Conservation (phyloP, 2,113 vertebrate genomes). For the Ranitomeya imitator region DNA sequence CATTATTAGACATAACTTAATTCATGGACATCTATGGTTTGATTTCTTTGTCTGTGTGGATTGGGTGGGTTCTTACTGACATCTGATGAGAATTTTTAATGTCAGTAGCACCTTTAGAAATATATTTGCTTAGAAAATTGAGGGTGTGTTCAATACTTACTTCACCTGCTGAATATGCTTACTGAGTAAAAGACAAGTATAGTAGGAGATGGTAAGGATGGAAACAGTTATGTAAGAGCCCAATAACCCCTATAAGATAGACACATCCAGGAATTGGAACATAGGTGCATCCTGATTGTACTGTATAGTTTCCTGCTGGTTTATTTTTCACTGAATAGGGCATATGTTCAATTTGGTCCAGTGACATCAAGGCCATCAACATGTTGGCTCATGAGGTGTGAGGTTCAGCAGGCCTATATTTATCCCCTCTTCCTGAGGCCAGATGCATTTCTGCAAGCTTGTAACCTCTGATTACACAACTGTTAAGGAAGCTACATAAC, state of each 20-base stretch:
- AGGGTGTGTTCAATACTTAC: no score
- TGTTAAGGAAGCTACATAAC: conserved; percentile 32
- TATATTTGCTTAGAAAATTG: no score
- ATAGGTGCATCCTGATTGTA: background rate
- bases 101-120: no score
- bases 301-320: background rate
- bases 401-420: conserved; percentile 47
- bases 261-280: background rate
- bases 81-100: no score
- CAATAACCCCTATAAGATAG: background rate
- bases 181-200: background rate
- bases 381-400: conserved; percentile 40
- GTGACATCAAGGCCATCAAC: conserved; percentile 27
- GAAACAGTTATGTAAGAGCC: background rate
- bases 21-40: no score
- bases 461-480: conserved; percentile 50
- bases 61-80: no score
- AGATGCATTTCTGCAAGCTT: conserved; percentile 39
- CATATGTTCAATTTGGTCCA: conserved; percentile 53
- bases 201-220: background rate
- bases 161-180: background rate
- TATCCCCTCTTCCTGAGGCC: conserved; percentile 12
- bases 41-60: no score
- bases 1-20: no score
- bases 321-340: background rate